Base-by-base conservation (phyloP, 2,888 invertebrate genomes). In the Cryptocephalus moraei region DNA sequence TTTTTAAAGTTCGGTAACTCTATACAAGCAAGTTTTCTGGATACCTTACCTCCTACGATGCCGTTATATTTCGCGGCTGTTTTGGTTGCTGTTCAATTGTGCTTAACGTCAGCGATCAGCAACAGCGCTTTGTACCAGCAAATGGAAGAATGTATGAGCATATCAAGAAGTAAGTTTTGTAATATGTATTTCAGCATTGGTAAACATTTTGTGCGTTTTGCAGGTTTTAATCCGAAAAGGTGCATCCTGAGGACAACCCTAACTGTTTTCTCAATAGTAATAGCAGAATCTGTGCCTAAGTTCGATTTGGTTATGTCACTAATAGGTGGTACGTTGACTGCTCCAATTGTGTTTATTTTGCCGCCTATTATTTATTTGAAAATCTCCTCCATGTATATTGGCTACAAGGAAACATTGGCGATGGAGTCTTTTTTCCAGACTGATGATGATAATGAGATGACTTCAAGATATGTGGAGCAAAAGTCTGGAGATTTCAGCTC, bases 231-330 rank as follows among this genome's bases (percentile, higher is more conserved):
- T 54, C 73, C 81, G 65, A 81, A 81, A 62, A 77, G 92, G 34
- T 82, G 85, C 52, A 68, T 83, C 0, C 64, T 88, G 31, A 75
- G 92, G 42, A 84, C 89, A 1, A 66, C 76, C 0, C 71, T 91
- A 10, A 77, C 89, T 9, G 74, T 80, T 0, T 54, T 84, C 2
- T 84, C 85, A 0, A 79, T 92, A 8, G 76, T 88, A 32, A 72
- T 91, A 2, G 90, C 86, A 0, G 89, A 90, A 68, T 78, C 85
- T 0, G 82, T 92, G 1, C 91, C 93, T 1, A 76, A 84, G 53
- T 91, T 93, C 63, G 91, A 91, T 60, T 73, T 90, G 13, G 84
- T 92, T 9, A 86, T 92, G 82, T 83, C 89, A 1, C 72, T 92
- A 1, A 81, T 92, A 9, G 92, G 93, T 0, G 91, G 90, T 4